Evolutionary conservation across 2,888 invertebrate genomes (phyloP).

Genomic region (Temnothorax ravouxi): DNA sequence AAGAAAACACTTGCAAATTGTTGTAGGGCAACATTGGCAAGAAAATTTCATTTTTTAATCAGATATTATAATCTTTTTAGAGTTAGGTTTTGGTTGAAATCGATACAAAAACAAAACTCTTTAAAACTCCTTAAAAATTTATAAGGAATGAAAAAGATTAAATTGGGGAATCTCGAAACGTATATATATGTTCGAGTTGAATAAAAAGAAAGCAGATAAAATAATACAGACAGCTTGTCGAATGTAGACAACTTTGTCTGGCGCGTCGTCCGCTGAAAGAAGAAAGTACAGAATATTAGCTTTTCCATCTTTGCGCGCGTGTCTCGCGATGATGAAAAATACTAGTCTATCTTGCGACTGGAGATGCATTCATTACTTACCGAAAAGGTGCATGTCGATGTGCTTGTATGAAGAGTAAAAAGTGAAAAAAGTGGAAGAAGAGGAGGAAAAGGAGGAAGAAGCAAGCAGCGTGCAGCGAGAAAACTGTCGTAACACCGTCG

Average conservation of each 20-base stretch:
- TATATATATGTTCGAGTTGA: too few relatives aligned
- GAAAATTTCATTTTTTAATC: neutral
- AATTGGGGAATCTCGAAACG: neutral
- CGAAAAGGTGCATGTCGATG: conserved; percentile 18
- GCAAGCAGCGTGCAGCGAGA: conserved; percentile 55
- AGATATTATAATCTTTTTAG: neutral
- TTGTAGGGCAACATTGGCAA: neutral
- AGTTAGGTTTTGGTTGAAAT: neutral
- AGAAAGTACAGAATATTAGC: conserved; percentile 24
- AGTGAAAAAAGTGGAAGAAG: neutral
- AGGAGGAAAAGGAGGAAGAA: neutral
- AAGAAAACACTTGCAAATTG: neutral
- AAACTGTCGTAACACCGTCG: conserved; percentile 67
- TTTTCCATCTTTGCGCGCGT: conserved; percentile 10
- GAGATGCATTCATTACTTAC: conserved; percentile 8
- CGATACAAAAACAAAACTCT: neutral
- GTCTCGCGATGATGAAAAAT: neutral
- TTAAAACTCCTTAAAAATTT: neutral
- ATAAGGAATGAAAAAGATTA: neutral
- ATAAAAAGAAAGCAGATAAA: neutral
- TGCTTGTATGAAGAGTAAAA: neutral
- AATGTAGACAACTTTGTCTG: neutral
- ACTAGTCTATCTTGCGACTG: conserved; percentile 4
- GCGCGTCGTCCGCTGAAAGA: neutral
- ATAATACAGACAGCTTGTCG: neutral